Percentiles rank a stretch among this genome's conserved stretches.
Evolutionary conservation across 2,888 invertebrate genomes (phyloP).

Genomic region (Synanthedon formicaeformis): DNA sequence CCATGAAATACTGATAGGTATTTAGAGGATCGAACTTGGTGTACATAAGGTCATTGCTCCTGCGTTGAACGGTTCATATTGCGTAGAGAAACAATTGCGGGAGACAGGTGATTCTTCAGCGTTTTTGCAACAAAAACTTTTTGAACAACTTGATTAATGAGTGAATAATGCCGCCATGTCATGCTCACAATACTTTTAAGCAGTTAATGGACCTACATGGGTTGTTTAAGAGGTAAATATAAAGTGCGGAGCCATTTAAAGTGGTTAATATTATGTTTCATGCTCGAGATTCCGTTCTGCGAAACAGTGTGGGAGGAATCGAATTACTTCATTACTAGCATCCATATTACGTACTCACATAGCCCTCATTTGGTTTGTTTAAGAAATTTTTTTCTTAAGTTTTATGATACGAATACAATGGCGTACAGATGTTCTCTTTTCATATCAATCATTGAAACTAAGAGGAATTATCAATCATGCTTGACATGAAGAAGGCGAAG

Average conservation of each 20-base stretch:
- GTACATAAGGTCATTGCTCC: background rate
- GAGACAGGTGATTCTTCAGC: conserved; percentile 29
- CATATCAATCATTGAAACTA: too few species aligned
- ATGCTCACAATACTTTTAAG: background rate
- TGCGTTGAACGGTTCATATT: background rate
- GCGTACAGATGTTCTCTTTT: too few species aligned
- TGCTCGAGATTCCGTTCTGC: background rate
- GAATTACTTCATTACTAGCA: background rate
- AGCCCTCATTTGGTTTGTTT: too few species aligned
- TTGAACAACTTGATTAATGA: conserved; percentile 20
- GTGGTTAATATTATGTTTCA: background rate
- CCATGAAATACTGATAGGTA: too few species aligned
- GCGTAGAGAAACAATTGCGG: conserved; percentile 17
- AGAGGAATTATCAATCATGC: too few species aligned
- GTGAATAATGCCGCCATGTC: conserved; percentile 11
- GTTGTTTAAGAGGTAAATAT: background rate
- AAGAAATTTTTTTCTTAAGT: too few species aligned
- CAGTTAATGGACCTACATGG: background rate
- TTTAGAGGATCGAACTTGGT: background rate
- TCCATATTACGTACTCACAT: too few species aligned
- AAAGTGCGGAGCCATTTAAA: background rate
- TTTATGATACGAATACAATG: too few species aligned
- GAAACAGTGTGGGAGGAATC: background rate
- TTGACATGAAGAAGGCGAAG: too few species aligned
- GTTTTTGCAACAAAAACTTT: conserved; percentile 16